A percentile compares a stretch with the other conserved stretches of the same genome.
These are phyloP conservation scores for Aphyosemion australe DNA, from an alignment of 2,113 vertebrate genomes.

Conservation along the genomic window DNA sequence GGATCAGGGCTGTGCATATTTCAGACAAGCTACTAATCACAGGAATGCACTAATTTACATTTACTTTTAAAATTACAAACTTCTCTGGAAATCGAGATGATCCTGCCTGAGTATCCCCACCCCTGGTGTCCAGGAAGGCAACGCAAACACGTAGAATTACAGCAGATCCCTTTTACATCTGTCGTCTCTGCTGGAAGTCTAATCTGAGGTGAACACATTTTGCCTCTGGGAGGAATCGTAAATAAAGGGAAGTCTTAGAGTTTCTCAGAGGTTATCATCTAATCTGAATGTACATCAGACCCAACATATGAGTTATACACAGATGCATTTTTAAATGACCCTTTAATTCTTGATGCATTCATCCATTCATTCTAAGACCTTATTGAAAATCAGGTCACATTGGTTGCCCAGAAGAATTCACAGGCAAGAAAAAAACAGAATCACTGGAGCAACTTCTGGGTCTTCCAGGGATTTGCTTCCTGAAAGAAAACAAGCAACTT, in stretches of 20 bases:
- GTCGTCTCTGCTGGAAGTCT: constrained; percentile 19
- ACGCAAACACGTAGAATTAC: constrained; percentile 20
- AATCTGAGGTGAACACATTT: constrained; percentile 18
- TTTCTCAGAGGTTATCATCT: not conserved
- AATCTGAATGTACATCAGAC: not conserved
- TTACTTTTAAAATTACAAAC: constrained; percentile 1
- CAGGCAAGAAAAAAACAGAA: no score
- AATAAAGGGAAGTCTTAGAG: not conserved
- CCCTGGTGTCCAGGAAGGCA: constrained; percentile 4
- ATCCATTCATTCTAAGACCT: no score
- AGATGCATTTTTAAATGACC: no score
- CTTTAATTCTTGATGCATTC: no score
- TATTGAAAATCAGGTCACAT: no score
- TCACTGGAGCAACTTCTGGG: no score
- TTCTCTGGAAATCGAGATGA: constrained; percentile 13
- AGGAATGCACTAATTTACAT: constrained; percentile 4
- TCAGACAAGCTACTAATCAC: constrained; percentile 29
- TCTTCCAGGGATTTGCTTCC: no score
- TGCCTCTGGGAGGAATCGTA: not conserved
- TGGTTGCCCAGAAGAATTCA: no score
- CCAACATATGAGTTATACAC: not conserved
- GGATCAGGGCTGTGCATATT: constrained; percentile 24
- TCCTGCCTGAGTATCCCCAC: constrained; percentile 1
- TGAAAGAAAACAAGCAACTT: no score
- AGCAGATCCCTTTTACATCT: constrained; percentile 34